Percentiles rank a stretch among this genome's conserved stretches.
phyloP scores from a whole-genome alignment of 2,888 invertebrate genomes.

The Phyto melanocephala region DNA sequence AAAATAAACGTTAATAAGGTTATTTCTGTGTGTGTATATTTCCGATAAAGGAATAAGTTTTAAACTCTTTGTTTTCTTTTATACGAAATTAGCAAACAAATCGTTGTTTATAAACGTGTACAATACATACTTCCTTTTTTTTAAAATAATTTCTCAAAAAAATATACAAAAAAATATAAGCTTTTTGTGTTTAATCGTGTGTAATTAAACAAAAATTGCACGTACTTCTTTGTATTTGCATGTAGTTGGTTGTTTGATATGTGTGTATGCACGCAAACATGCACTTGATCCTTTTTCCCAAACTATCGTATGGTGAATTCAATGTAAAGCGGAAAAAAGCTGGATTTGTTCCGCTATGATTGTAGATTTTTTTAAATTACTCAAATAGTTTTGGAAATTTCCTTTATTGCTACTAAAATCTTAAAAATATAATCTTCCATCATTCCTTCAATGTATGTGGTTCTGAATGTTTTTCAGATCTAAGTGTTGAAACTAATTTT shows the following conservation, averaged over 20 bases:
- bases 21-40: slow-evolving; percentile 37
- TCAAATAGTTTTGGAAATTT: no score
- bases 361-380: no score
- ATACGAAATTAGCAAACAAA: slow-evolving; percentile 48
- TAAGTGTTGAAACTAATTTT: no score
- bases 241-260: neutral
- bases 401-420: no score
- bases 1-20: slow-evolving; percentile 59
- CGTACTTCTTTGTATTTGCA: slow-evolving; percentile 61
- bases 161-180: neutral
- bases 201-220: slow-evolving; percentile 76
- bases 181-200: slow-evolving; percentile 74
- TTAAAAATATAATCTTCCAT: no score
- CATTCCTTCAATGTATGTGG: no score
- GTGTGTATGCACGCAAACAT: neutral
- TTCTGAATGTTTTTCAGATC: no score
- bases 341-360: no score
- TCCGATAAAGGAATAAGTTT: slow-evolving; percentile 48
- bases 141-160: slow-evolving; percentile 8
- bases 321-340: no score
- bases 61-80: slow-evolving; percentile 4
- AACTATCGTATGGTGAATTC: no score
- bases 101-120: slow-evolving; percentile 36
- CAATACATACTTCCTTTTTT: slow-evolving; percentile 35
- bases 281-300: neutral